Base-by-base conservation (phyloP, 2,113 vertebrate genomes). In the Hippocampus mohnikei region DNA sequence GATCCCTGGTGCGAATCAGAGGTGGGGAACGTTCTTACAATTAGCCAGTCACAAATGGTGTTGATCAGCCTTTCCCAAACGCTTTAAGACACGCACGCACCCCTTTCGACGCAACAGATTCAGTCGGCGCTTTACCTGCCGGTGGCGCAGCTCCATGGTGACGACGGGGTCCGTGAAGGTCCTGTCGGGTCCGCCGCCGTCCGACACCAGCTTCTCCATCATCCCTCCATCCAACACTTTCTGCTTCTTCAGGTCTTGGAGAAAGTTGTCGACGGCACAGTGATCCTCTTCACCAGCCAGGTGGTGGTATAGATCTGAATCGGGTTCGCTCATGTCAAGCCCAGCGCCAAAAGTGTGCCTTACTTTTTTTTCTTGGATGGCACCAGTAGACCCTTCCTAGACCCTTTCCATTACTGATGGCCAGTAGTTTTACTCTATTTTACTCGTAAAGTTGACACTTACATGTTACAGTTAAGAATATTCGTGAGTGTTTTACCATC, bases 101-200 rank as follows among this genome's bases (percentile, higher is more conserved):
- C 56, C 25, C 11, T 61, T 61, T 15, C 50, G 8, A 50, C 18
- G n/a, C 7, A 7, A 52, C 18, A 23, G 53, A 41, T 63, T 23
- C 16, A 48, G 20, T 48, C 8, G 15, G 91, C 90, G 84, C 90
- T 37, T 89, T 40, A 97, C 95, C 94, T 95, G 94, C 76, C 93
- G 89, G 84, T 98, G 96, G 66, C 95, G 93, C 68, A 95, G 90
- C 82, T 98, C 95, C 95, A 98, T 98, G 79, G 92, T 93, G 84
- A 98, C 65, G 16, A 77, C 81, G 4, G 95, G 94, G 89, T 96
- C 89, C 74, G 80, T 86, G 67, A 88, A 69, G 69, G 68, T 87
- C 70, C 83, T 94, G 78, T 87, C 92, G 63, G 84, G 87, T 72
- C 69, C 70, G 44, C 87, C 68, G 5, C 63, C 63, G 80, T 95